Percentiles rank a stretch among this genome's conserved stretches.
Conservation (phyloP, 2,113 vertebrate genomes). For the Ceyx melanurus region DNA sequence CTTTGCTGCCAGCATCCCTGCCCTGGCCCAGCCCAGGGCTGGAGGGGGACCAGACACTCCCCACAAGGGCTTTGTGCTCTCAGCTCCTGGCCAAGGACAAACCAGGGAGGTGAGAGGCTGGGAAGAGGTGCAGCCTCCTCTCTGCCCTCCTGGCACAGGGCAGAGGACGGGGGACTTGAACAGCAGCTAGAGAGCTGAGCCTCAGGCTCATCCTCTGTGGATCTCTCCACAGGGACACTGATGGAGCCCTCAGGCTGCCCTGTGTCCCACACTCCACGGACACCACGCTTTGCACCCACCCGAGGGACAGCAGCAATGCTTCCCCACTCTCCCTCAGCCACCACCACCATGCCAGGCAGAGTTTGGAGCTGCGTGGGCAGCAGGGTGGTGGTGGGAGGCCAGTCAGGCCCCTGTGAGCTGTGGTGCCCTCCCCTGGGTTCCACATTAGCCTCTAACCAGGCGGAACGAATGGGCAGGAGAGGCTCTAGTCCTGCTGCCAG, state of each 20-base stretch:
- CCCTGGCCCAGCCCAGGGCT: neutral
- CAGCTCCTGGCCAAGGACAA: neutral
- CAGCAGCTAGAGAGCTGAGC: fast-evolving
- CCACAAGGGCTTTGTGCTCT: neutral
- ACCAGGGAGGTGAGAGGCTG: fast-evolving
- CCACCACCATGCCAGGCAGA: too few species aligned
- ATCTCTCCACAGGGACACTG: fast-evolving
- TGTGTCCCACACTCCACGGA: fast-evolving
- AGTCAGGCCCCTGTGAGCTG: neutral
- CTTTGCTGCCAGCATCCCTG: neutral
- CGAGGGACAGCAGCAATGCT: neutral
- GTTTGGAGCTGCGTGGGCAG: neutral
- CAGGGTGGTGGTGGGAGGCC: neutral
- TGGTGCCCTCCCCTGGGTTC: neutral
- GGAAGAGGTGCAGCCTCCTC: neutral
- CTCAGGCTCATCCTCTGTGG: neutral
- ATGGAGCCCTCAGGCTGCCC: too few species aligned
- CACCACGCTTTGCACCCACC: fast-evolving
- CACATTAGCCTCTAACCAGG: neutral
- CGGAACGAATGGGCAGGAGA: constrained; percentile 1
- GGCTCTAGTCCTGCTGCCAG: neutral
- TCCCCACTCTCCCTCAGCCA: neutral
- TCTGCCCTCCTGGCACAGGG: neutral
- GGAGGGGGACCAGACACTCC: neutral
- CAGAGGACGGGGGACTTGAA: neutral